A percentile compares a stretch with the other conserved stretches of the same genome.
Conservation (phyloP, 2,113 vertebrate species). For the Dryoscopus gambensis region DNA sequence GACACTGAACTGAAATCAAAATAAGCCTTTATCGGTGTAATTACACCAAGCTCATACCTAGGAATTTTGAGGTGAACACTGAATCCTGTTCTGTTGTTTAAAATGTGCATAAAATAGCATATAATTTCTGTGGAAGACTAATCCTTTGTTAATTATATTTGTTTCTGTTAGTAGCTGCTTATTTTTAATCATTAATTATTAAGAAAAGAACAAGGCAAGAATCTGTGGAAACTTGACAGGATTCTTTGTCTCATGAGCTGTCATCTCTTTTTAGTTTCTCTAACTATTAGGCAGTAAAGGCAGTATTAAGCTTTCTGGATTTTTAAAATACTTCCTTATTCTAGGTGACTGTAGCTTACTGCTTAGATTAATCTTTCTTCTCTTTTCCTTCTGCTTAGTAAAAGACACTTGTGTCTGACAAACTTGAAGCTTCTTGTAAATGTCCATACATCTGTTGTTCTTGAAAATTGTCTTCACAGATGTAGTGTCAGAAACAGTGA, state of each 20-base stretch:
- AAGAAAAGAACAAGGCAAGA: not conserved
- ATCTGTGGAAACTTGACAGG: not conserved
- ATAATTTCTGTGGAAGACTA: constrained; percentile 3
- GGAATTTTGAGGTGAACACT: not conserved
- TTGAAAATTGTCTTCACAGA: not conserved
- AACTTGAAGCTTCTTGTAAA: not conserved
- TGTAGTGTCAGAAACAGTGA: not conserved
- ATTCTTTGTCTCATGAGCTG: not conserved
- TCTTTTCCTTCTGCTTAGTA: not conserved
- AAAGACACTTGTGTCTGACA: not conserved
- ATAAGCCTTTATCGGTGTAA: constrained; percentile 69
- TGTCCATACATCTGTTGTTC: not conserved
- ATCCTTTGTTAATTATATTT: constrained; percentile 28
- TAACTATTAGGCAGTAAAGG: not conserved
- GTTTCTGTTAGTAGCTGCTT: not conserved
- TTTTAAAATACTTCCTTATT: not conserved
- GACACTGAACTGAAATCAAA: constrained; percentile 49
- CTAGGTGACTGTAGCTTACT: not conserved
- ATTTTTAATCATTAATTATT: constrained; percentile 6
- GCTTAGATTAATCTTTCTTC: not conserved
- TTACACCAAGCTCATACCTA: constrained; percentile 35
- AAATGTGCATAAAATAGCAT: not conserved
- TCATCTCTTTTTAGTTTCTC: not conserved
- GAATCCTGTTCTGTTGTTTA: not conserved
- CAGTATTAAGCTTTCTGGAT: not conserved